These are phyloP conservation scores for Epinotia bilunana DNA, from an alignment of 2,888 invertebrate species.

Conservation along the genomic window DNA sequence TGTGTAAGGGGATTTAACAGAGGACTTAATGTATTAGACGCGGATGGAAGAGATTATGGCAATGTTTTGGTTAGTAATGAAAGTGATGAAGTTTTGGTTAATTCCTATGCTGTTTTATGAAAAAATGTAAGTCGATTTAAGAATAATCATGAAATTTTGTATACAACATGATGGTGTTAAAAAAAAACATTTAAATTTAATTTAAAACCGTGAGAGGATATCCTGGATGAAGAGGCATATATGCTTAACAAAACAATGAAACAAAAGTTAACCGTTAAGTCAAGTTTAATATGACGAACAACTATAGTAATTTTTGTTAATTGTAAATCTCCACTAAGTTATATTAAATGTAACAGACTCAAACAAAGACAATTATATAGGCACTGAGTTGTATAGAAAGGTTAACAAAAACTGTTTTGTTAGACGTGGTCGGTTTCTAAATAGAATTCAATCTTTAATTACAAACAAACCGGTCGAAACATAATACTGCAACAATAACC, in stretches of 20 bases:
- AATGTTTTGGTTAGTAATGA: not conserved
- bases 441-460: conserved; percentile 12
- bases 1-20: conserved; percentile 18
- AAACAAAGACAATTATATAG: not conserved
- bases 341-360: no score
- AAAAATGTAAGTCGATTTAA: not conserved
- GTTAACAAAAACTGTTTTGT: not conserved
- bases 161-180: no score
- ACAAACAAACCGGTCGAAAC: conserved; percentile 15
- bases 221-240: no score
- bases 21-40: conserved; percentile 23
- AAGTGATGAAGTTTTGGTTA: not conserved
- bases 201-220: no score
- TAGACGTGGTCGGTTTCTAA: not conserved
- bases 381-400: not conserved
- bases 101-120: not conserved
- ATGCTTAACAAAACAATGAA: no score
- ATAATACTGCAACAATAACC: conserved; percentile 33
- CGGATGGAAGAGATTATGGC: not conserved
- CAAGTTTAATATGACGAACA: no score
- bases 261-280: no score
- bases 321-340: no score
- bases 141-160: not conserved
- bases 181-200: no score
- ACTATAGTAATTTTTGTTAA: no score